Conservation (phyloP, 2,113 vertebrate genomes). For the Pelusios castaneus region DNA sequence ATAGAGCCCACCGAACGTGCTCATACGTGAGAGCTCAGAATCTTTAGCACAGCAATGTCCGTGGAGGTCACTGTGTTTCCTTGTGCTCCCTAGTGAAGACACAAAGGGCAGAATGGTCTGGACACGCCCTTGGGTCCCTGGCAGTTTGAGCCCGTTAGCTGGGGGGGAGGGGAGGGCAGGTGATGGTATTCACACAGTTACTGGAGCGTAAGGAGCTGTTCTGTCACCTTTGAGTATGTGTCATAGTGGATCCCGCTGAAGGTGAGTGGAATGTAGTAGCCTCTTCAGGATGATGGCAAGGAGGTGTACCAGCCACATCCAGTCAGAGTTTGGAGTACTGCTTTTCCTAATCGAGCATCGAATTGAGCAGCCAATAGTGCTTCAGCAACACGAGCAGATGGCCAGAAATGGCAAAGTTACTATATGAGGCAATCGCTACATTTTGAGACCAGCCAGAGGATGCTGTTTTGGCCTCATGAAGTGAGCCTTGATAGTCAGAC, state of each 20-base stretch:
- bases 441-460: not conserved
- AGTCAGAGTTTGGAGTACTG: not conserved
- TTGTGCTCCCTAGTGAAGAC: not conserved
- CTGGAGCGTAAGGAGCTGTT: not conserved
- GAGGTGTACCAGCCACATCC: not conserved
- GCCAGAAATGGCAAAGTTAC: not conserved
- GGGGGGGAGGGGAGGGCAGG: not conserved
- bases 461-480: not conserved
- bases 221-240: not conserved
- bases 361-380: not conserved
- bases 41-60: not conserved
- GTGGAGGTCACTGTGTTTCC: not conserved
- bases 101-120: not conserved
- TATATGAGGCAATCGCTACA: not conserved
- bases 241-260: not conserved
- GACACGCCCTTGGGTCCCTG: not conserved
- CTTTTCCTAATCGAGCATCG: not conserved
- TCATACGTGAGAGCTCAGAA: not conserved
- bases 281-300: not conserved
- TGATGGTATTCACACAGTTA: not conserved
- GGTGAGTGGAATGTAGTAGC: not conserved
- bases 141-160: not conserved
- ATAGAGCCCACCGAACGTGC: not conserved
- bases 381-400: too few relatives aligned
- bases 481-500: not conserved